Base-by-base conservation (phyloP, 2,888 invertebrate species). In the Microplitis manilae region DNA sequence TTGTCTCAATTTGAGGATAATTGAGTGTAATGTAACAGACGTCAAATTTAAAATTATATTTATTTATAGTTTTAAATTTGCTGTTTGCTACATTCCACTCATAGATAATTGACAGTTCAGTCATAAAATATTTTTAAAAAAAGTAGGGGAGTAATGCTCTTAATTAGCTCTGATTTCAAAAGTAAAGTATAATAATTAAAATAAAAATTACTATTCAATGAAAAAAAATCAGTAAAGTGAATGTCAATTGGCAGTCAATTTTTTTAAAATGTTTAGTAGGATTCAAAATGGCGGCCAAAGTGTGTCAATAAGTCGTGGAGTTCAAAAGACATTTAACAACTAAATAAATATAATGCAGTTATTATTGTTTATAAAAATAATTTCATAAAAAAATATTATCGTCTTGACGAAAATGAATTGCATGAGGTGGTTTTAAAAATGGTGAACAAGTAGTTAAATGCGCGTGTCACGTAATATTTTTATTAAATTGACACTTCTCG, bases 401-500 rank as follows among this genome's bases (percentile, higher is more conserved):
- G 9, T 15, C 6, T 15, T 15, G 15, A 62, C 6, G 5, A 62
- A 62, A 20, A 62, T 17, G 62, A 62, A 62, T 62, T 7, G 5
- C 6, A 8, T 15, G 15, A 62, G 50, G 8, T 62, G 62, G 6
- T 62, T 62, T 50, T 68, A 72, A 76, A 72, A 82, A 85, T 82
- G 80, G 82, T 81, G 84, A 81, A 77, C 76, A 78, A 79, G 76
- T 84, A 83, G 78, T 87, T 88, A 89, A 87, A 90, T 90, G 90
- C 88, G 86, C 84, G 84, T 87, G 81, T 84, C 89, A 87, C 87
- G 87, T 83, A 88, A 88, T 81, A 81, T 87, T 77, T 81, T 89
- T 62, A 68, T 90, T 60, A 87, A 87, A 78, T 79, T 89, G 78
- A 82, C 83, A 76, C 80, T 85, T 64, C 69, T 87, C 8, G 85